Conservation (phyloP, 2,113 vertebrate species). For the Callocephalon fimbriatum region DNA sequence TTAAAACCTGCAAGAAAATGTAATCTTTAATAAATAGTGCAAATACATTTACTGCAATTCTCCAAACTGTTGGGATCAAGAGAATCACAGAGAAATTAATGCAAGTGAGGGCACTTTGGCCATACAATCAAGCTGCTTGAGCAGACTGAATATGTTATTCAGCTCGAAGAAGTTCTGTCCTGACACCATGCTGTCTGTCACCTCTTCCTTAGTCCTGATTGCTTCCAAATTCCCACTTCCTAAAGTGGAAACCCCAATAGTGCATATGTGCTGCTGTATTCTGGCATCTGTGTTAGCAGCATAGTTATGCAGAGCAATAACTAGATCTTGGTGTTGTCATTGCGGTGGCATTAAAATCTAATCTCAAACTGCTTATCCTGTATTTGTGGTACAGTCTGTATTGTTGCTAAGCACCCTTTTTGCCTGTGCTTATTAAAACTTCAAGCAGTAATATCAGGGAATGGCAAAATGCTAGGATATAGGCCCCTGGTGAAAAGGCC, state of each 20-base stretch:
- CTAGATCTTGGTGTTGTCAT: background rate
- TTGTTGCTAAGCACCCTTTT: conserved; percentile 34
- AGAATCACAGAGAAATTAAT: background rate
- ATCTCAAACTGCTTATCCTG: conserved; percentile 6
- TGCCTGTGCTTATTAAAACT: conserved; percentile 38
- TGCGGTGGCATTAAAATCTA: conserved; percentile 33
- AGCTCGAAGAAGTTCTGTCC: background rate
- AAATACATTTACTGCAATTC: background rate
- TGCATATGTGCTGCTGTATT: background rate
- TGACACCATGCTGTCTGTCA: background rate
- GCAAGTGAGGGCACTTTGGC: background rate
- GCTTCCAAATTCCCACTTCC: background rate
- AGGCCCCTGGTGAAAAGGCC: background rate
- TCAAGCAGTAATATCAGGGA: background rate
- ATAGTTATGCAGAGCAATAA: background rate
- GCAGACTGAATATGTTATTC: background rate
- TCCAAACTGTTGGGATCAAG: background rate
- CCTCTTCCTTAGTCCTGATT: background rate
- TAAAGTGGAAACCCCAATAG: background rate
- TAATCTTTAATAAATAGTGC: background rate
- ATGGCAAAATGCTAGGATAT: background rate
- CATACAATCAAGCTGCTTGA: background rate
- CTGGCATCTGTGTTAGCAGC: background rate
- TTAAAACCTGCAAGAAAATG: background rate
- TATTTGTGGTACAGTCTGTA: background rate